Conservation (phyloP, 2,888 invertebrate species). For the Xestoiulus laeticollis region DNA sequence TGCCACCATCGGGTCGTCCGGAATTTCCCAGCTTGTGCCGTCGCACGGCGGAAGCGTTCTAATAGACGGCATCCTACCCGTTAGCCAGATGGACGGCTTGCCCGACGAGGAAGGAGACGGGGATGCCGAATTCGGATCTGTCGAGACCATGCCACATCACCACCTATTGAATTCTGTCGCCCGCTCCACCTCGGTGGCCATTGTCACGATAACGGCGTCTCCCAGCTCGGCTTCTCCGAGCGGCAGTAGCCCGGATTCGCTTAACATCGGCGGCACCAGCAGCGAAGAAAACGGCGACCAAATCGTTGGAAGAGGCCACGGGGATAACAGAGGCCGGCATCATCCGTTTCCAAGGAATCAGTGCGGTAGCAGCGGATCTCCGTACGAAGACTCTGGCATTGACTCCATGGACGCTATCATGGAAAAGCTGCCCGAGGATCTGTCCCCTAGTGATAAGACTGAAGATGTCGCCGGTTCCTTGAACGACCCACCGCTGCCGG, state of each 20-base stretch:
- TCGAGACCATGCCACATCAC: conserved; percentile 43
- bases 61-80: neutral
- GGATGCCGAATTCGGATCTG: conserved; percentile 53
- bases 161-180: neutral
- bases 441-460: conserved; percentile 32
- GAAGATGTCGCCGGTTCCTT: neutral
- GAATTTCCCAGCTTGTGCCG: neutral
- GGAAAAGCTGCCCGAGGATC: conserved; percentile 71
- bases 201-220: neutral
- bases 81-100: neutral
- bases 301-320: conserved; percentile 70
- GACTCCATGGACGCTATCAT: conserved; percentile 94
- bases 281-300: conserved; percentile 55
- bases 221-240: conserved; percentile 50
- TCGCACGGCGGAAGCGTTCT: neutral
- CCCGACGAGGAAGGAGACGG: conserved; percentile 54
- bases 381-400: conserved; percentile 89
- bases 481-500: too few relatives aligned
- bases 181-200: conserved; percentile 14
- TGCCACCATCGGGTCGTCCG: neutral
- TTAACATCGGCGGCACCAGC: conserved; percentile 53
- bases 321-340: conserved; percentile 68
- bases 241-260: conserved; percentile 50
- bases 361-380: conserved; percentile 62
- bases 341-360: conserved; percentile 47